Base-by-base conservation (phyloP, 2,113 vertebrate genomes). In the Zosterops hypoxanthus region DNA sequence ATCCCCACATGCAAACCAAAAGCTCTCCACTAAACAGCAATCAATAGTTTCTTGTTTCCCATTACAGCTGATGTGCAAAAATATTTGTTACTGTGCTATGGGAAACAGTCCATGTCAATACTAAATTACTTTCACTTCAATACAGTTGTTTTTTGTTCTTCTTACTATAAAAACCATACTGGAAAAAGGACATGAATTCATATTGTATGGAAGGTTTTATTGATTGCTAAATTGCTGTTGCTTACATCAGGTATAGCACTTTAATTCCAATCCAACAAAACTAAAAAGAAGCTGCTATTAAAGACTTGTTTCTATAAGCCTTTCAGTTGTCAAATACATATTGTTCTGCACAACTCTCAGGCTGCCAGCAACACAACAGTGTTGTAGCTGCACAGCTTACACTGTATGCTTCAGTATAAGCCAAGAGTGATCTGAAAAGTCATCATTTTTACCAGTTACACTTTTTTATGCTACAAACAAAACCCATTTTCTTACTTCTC, bases 141-240 rank as follows among this genome's bases (percentile, higher is more conserved):
- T 53, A 63, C 7, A 59, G 21, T 25, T 75, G 7, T 4, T 63
- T 68, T 61, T 16, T 47, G 10, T 64, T 90, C 4, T 73, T 78
- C 23, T 49, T 73, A 64, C 29, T 66, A 60, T 12, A 65, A 72
- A 84, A 89, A 31, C 5, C 31, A 14, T 53, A 88, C 71, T 33
- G 4, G 33, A 79, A 92, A 86, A 57, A 68, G 46, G 59, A 92
- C 92, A 91, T 65, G 25, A 73, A 91, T 75, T 75, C 50, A 34
- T 52, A 85, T 20, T 63, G 31, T 66, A 90, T 14, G 69, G 68
- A 92, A 93, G 52, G 52, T 86, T 97, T 97, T 96, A 97, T 94
- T 97, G 87, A 92, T 77, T 86, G 60, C 56, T 90, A 83, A 94
- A 81, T 53, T 92, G 87, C 75, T 95, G 82, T 86, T 12, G 49